Evolutionary conservation across 2,888 invertebrate species (phyloP).

Genomic region (Slavum lentiscoides): DNA sequence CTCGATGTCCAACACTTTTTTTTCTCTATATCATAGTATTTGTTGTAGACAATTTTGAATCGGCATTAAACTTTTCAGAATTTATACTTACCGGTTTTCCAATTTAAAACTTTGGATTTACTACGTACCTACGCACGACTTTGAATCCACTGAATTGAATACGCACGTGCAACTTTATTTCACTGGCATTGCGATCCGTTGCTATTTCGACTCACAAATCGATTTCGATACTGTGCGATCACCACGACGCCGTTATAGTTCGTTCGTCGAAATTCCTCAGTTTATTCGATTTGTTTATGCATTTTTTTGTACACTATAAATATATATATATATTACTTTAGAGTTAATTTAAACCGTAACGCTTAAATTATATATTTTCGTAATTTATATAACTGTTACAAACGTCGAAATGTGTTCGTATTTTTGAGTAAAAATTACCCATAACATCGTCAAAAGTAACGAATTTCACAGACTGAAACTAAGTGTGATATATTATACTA

Average conservation of each 20-base stretch:
- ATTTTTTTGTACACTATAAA: no score
- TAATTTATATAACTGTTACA: neutral
- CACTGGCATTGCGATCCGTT: neutral
- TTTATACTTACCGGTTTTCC: neutral
- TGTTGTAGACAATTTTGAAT: neutral
- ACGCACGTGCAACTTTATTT: neutral
- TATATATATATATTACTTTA: neutral
- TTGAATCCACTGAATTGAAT: neutral
- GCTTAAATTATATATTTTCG: neutral
- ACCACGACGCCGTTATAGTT: no score
- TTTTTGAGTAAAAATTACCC: no score
- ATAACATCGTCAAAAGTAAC: neutral
- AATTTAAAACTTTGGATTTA: constrained; percentile 10
- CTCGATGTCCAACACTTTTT: no score
- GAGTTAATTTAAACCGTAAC: neutral
- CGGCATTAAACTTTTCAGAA: neutral
- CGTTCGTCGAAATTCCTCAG: neutral
- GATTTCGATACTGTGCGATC: neutral
- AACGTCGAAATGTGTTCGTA: no score
- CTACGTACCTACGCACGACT: neutral
- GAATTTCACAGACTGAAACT: neutral
- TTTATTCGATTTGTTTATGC: no score
- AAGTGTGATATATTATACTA: neutral
- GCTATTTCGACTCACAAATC: neutral
- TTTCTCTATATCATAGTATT: neutral